Evolutionary conservation across 1,140 invertebrate species (phyloP).

Genomic region (Drosophila grimshawi): DNA sequence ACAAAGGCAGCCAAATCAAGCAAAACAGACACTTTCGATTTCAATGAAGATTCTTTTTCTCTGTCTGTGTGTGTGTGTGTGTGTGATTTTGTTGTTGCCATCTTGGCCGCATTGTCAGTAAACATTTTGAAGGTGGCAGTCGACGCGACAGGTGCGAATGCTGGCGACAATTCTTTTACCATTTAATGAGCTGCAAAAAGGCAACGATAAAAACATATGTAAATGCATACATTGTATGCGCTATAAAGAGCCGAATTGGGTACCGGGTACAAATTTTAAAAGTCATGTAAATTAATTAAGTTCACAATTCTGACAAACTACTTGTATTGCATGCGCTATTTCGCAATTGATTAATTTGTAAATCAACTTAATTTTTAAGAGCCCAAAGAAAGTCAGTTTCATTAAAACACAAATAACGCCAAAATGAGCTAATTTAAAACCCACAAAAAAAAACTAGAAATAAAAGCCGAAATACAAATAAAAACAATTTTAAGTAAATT

Average conservation of each 20-base stretch:
- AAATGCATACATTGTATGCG: background rate
- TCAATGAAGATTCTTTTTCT: conserved; percentile 44
- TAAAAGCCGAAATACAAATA: background rate
- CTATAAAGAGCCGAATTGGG: background rate
- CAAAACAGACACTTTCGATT: conserved; percentile 71
- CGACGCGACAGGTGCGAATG: conserved; percentile 74
- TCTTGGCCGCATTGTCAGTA: conserved; percentile 69
- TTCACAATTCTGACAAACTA: conserved; percentile 4
- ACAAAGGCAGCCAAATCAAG: conserved; percentile 63
- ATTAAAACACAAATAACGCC: conserved; percentile 21
- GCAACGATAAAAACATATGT: conserved; percentile 39
- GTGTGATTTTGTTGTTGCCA: conserved; percentile 25
- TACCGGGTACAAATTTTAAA: conserved; percentile 9
- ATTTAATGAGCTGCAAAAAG: conserved; percentile 80
- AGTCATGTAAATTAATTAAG: conserved; percentile 38
- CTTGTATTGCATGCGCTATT: background rate
- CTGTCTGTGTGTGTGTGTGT: conserved; percentile 20
- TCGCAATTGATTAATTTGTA: background rate
- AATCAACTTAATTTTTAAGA: background rate
- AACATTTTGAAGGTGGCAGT: conserved; percentile 71
- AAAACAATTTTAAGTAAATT: conserved; percentile 48
- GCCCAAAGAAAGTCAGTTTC: background rate
- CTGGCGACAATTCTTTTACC: conserved; percentile 63
- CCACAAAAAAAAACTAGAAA: too few relatives aligned
- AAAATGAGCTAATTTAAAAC: conserved; percentile 16